Conservation (phyloP, 92 coral and sea anemone genomes). For the Phenganax stokvisi region DNA sequence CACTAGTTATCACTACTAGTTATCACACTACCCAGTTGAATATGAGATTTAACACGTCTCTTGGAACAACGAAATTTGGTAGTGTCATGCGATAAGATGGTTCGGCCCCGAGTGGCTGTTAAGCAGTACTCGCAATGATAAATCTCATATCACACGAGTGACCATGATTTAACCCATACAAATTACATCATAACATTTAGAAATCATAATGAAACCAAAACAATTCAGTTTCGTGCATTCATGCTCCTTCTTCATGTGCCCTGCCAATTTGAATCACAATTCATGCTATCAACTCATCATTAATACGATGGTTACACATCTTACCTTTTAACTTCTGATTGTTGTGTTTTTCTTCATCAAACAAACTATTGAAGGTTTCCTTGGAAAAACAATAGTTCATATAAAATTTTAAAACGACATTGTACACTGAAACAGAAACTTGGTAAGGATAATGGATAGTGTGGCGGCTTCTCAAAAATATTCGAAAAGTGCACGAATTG, state of each 20-base stretch:
- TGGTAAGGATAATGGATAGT: too few species aligned
- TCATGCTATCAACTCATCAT: too few species aligned
- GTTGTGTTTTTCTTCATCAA: constrained; percentile 69
- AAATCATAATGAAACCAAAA: not conserved
- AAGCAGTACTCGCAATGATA: too few species aligned
- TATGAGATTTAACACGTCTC: too few species aligned
- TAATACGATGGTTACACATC: not conserved
- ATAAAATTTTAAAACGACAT: not conserved
- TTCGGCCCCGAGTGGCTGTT: too few species aligned
- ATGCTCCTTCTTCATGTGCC: not conserved
- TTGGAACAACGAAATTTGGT: too few species aligned
- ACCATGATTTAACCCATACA: too few species aligned
- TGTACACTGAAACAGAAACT: not conserved
- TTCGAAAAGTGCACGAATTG: not conserved
- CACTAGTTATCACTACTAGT: too few species aligned
- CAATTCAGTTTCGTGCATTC: not conserved
- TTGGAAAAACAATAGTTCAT: constrained; percentile 21
- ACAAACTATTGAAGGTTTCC: constrained; percentile 72
- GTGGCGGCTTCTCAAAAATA: not conserved
- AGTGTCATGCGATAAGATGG: too few species aligned
- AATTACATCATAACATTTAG: not conserved
- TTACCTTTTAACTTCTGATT: constrained; percentile 43
- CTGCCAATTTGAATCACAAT: not conserved
- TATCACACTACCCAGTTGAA: too few species aligned
- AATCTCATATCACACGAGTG: too few species aligned